These are phyloP conservation scores for Hoplodrina blanda DNA, from an alignment of 2,888 invertebrate species.

Conservation along the genomic window DNA sequence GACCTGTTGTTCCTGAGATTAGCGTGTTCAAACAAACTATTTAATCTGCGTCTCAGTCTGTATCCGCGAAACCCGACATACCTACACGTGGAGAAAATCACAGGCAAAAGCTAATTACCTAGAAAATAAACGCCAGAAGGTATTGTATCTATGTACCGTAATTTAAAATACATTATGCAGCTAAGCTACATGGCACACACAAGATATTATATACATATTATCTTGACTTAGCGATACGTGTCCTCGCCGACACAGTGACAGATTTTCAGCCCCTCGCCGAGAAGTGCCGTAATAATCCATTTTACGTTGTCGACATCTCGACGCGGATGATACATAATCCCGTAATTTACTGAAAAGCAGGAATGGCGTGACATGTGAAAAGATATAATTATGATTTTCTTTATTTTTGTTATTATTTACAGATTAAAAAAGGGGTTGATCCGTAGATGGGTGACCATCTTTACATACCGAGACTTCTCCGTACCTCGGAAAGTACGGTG, in stretches of 20 bases:
- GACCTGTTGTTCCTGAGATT: no score
- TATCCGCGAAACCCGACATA: no score
- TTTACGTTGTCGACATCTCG: constrained; percentile 46
- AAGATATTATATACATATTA: not conserved
- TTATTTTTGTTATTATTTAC: not conserved
- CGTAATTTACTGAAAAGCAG: constrained; percentile 25
- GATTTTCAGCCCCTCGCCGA: constrained; percentile 42
- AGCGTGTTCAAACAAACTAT: no score
- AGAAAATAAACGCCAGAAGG: no score
- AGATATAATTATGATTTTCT: constrained; percentile 1
- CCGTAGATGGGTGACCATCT: no score
- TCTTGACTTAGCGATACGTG: constrained; percentile 4
- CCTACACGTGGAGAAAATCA: no score
- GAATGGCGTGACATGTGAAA: constrained; percentile 5
- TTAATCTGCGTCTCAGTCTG: no score
- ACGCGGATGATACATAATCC: constrained; percentile 52
- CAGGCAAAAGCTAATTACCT: no score
- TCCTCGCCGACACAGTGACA: constrained; percentile 28
- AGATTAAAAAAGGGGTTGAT: not conserved
- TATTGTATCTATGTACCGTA: not conserved
- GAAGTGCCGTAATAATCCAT: constrained; percentile 51
- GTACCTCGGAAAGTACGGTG: no score
- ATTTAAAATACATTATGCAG: constrained; percentile 20
- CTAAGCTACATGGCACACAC: constrained; percentile 9
- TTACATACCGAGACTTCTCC: no score